Conservation (phyloP, 2,888 invertebrate genomes). For the Xylota sylvarum region DNA sequence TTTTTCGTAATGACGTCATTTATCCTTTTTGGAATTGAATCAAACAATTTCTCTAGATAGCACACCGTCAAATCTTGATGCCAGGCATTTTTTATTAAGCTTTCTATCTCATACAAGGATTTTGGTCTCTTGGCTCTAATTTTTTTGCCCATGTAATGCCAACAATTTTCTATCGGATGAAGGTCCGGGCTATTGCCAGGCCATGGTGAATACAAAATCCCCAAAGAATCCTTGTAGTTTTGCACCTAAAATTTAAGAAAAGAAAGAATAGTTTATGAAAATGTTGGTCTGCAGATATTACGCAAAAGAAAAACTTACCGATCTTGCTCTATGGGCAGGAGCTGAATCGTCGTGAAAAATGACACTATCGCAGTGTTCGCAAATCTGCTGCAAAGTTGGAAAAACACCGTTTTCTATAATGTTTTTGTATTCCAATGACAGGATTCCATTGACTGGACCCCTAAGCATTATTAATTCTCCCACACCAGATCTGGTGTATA, state of each 20-base stretch:
- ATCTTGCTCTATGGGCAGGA: neutral
- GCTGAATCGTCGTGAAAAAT: too few species aligned
- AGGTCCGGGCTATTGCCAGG: neutral
- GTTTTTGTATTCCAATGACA: neutral
- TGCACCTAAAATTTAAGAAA: neutral
- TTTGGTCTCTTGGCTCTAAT: neutral
- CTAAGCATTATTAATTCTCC: too few species aligned
- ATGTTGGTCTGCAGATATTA: neutral
- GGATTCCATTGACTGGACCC: neutral
- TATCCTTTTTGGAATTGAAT: too few species aligned
- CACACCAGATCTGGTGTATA: too few species aligned
- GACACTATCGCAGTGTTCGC: too few species aligned
- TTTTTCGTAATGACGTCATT: too few species aligned
- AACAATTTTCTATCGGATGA: neutral
- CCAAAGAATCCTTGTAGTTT: neutral
- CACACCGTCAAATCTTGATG: neutral
- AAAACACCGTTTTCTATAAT: too few species aligned
- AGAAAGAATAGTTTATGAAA: neutral
- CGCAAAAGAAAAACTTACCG: too few species aligned
- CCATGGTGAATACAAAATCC: neutral
- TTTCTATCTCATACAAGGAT: too few species aligned
- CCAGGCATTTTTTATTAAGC: too few species aligned
- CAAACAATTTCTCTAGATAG: too few species aligned
- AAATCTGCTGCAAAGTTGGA: too few species aligned
- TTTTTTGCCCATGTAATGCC: neutral